Evolutionary conservation across 2,113 vertebrate genomes (phyloP).

Genomic region (Mixornis gularis): DNA sequence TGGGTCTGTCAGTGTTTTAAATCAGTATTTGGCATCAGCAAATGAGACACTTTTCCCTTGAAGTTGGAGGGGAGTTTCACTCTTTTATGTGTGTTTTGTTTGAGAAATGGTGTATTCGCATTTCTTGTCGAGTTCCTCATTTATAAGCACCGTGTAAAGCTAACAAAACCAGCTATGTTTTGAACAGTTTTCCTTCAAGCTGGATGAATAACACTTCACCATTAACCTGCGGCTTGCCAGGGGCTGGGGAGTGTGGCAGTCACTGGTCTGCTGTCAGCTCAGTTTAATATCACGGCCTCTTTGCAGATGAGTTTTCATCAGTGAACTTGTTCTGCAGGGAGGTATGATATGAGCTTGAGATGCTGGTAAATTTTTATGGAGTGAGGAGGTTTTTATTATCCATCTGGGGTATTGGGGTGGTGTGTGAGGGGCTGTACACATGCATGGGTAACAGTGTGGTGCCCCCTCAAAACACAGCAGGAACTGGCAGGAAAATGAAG

Average conservation of each 20-base stretch:
- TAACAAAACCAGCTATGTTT: neutral
- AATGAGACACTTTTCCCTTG: constrained; percentile 51
- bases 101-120: neutral
- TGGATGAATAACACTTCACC: neutral
- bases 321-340: neutral
- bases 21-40: constrained; percentile 43
- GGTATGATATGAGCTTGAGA: neutral
- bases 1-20: constrained; percentile 44
- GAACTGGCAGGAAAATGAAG: neutral
- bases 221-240: neutral
- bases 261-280: neutral
- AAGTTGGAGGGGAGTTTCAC: constrained; percentile 48
- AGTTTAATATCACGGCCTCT: neutral
- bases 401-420: neutral
- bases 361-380: neutral
- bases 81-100: constrained; percentile 16
- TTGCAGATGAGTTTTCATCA: neutral
- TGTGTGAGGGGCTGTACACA: neutral
- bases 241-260: neutral
- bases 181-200: neutral
- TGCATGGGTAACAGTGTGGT: accelerated
- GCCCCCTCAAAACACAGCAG: neutral
- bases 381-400: neutral
- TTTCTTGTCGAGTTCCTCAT: constrained; percentile 16
- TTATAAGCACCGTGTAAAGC: neutral